These are phyloP conservation scores for Ylistrum balloti DNA, from an alignment of 1,140 invertebrate species.

Conservation along the genomic window DNA sequence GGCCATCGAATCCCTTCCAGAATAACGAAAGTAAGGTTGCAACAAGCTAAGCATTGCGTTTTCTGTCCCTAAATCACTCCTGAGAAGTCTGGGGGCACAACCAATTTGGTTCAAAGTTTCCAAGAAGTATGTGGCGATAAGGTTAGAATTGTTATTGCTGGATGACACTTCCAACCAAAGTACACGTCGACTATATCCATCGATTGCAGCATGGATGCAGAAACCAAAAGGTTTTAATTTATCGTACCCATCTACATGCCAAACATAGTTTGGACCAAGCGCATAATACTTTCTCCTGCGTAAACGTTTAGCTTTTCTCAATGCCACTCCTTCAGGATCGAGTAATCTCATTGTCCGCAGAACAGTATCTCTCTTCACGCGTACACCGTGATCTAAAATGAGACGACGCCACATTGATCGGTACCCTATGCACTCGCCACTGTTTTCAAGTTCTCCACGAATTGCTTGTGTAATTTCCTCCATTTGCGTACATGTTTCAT, in stretches of 20 bases:
- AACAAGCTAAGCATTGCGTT: neutral
- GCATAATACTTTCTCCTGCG: conserved; percentile 59
- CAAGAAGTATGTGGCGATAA: conserved; percentile 62
- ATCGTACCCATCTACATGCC: conserved; percentile 73
- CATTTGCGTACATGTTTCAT: too few relatives aligned
- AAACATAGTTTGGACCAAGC: conserved; percentile 67
- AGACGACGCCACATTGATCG: too few relatives aligned
- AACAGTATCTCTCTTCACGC: neutral
- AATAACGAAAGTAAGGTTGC: conserved; percentile 45
- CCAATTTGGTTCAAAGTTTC: conserved; percentile 48
- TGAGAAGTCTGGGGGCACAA: conserved; percentile 42
- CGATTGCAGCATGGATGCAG: conserved; percentile 69
- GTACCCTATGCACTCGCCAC: too few relatives aligned
- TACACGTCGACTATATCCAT: conserved; percentile 70
- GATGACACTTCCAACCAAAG: conserved; percentile 66
- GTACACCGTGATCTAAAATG: too few relatives aligned
- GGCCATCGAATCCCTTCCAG: neutral
- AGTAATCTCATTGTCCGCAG: conserved; percentile 14
- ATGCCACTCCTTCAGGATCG: conserved; percentile 43
- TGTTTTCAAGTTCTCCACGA: too few relatives aligned
- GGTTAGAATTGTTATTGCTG: conserved; percentile 69
- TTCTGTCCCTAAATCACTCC: conserved; percentile 51
- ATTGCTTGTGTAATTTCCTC: too few relatives aligned
- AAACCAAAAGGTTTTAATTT: conserved; percentile 66
- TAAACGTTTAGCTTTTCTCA: conserved; percentile 43